Conservation (phyloP, 1,140 invertebrate genomes). For the Nasonia vitripennis region DNA sequence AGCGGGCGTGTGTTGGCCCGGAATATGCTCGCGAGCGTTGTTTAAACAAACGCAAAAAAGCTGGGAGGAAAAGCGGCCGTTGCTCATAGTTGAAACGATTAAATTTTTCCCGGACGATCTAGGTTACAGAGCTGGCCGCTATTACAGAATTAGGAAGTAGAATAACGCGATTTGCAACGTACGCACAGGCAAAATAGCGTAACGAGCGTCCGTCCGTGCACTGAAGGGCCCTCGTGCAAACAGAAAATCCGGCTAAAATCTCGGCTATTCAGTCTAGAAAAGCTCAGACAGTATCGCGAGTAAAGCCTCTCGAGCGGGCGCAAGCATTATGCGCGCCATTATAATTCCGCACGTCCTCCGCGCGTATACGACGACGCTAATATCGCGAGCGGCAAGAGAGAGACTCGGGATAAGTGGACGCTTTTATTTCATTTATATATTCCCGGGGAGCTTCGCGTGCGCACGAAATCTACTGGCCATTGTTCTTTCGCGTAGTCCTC, state of each 20-base stretch:
- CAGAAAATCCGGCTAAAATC: conserved; percentile 32
- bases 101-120: too few species aligned
- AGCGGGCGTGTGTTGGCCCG: too few species aligned
- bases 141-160: too few species aligned
- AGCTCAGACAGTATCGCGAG: not conserved
- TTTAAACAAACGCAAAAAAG: not conserved
- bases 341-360: conserved; percentile 39
- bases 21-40: too few species aligned
- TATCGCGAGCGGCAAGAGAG: conserved; percentile 19
- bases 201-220: conserved; percentile 54
- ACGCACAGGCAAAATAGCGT: conserved; percentile 47
- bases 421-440: conserved; percentile 71
- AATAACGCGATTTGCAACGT: not conserved
- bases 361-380: conserved; percentile 20
- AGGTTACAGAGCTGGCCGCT: not conserved
- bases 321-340: conserved; percentile 26
- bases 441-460: conserved; percentile 49
- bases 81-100: not conserved
- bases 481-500: conserved; percentile 51
- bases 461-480: conserved; percentile 35
- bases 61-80: not conserved
- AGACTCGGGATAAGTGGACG: conserved; percentile 41
- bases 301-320: not conserved
- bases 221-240: conserved; percentile 57
- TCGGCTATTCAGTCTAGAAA: not conserved